These are phyloP conservation scores for Samia ricini DNA, from an alignment of 1,140 invertebrate genomes.

Conservation along the genomic window DNA sequence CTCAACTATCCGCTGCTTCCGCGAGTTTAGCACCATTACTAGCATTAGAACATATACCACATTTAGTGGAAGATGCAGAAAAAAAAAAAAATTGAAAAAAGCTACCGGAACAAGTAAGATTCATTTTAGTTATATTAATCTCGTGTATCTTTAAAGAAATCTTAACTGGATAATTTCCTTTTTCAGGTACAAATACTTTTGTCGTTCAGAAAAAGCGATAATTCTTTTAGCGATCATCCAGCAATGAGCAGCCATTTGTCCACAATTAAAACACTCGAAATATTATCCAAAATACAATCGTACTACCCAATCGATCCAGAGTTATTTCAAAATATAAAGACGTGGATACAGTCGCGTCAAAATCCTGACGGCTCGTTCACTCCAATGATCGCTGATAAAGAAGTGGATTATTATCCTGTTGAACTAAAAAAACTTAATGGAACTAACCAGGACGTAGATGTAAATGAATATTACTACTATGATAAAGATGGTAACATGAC, in stretches of 20 bases:
- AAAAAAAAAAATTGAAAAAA: conserved; percentile 69
- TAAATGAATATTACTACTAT: conserved; percentile 67
- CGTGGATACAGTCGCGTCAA: conserved; percentile 80
- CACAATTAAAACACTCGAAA: conserved; percentile 79
- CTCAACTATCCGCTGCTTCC: conserved; percentile 58
- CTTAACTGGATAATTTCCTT: conserved; percentile 11
- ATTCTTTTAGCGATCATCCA: conserved; percentile 82
- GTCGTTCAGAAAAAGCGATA: conserved; percentile 79
- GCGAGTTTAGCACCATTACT: conserved; percentile 63
- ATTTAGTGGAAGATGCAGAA: conserved; percentile 68
- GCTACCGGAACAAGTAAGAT: conserved; percentile 74
- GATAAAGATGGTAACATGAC: conserved; percentile 75
- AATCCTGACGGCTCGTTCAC: conserved; percentile 79
- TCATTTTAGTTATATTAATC: too few relatives aligned
- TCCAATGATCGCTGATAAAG: conserved; percentile 77
- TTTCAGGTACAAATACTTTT: conserved; percentile 80
- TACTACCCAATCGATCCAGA: conserved; percentile 80
- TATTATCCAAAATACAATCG: conserved; percentile 78
- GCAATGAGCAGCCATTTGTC: conserved; percentile 79
- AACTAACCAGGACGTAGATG: conserved; percentile 55
- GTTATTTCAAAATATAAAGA: conserved; percentile 77
- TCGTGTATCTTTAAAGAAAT: background rate
- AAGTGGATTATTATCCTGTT: conserved; percentile 72
- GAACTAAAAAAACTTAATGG: conserved; percentile 54
- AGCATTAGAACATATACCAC: conserved; percentile 73